Evolutionary conservation across 1,140 invertebrate genomes (phyloP).

Genomic region (Panagrolaimus sp.): DNA sequence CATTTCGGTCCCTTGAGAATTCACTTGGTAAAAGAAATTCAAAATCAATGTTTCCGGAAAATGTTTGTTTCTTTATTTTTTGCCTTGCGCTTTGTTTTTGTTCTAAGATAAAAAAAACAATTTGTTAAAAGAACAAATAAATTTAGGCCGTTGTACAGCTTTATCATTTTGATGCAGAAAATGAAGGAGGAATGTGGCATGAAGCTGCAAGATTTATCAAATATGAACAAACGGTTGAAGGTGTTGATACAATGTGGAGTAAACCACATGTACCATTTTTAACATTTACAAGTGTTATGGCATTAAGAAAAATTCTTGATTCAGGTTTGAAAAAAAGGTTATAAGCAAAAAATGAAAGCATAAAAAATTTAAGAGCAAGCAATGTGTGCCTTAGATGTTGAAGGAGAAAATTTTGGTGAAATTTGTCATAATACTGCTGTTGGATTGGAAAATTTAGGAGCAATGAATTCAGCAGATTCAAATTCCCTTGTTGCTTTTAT

Average conservation of each 20-base stretch:
- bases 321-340: conserved; percentile 24
- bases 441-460: conserved; percentile 24
- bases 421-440: conserved; percentile 33
- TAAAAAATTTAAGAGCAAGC: conserved; percentile 17
- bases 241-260: conserved; percentile 58
- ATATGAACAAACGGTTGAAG: conserved; percentile 62
- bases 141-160: conserved; percentile 20
- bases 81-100: no score
- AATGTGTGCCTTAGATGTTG: conserved; percentile 27
- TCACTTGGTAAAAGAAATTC: no score
- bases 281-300: conserved; percentile 83
- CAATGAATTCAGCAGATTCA: conserved; percentile 10
- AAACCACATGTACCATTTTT: conserved; percentile 80
- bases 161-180: conserved; percentile 23
- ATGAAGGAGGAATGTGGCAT: conserved; percentile 59
- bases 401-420: conserved; percentile 24
- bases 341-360: conserved; percentile 2
- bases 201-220: conserved; percentile 66
- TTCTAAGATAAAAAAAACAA: no score
- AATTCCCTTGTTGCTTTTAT: conserved; percentile 9
- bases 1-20: no score
- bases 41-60: neutral
- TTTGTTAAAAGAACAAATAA: no score
- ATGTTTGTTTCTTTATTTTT: conserved; percentile 5
- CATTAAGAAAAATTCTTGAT: conserved; percentile 66